Evolutionary conservation across 2,113 vertebrate genomes (phyloP), one percentile per base, ranked within the genome.

Genomic region (Kobus ellipsiprymnus): DNA sequence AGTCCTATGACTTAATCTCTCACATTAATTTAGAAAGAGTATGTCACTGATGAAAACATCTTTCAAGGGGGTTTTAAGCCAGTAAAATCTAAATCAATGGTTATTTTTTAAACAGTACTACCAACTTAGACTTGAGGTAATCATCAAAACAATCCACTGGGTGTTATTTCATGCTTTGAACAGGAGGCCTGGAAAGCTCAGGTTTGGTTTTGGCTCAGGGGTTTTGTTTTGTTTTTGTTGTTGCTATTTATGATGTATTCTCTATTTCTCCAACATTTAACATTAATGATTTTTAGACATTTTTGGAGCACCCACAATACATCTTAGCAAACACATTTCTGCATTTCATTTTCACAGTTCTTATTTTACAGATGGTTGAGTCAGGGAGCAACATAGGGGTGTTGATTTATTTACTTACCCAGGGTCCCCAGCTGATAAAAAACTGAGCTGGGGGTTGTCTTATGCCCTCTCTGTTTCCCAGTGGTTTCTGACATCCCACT

Each of bases 1-100:
- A 86, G 33, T 88, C 8, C 50, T 84, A 52, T 29, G 14, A 90
- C 23, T 94, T 96, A 71, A 29, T 46, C 88, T 95, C 14, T 77
- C 80, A 98, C 94, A 91, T 94, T 74, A 97, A 87, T 90, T 90
- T 94, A 50, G 25, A 36, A 80, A 86, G 15, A 71, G 4, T n/a
- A 50, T 40, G 36, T 74, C 80, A 96, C 8, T 87, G 71, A 96
- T 94, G 67, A 67, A 91, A 95, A 87, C 7, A 10, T 48, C 87
- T 96, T 94, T 90, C 57, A 77, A 96, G 48, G 36, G 25, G 80
- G 19, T 67, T 97, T 95, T 89, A 90, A 95, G 55, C 44, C 90
- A 87, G n/a, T 78, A 83, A 89, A 96, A 67, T 55, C 44, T 82
- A 94, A 96, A 83, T 87, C 89, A 95, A 96, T 77, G 10, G 15